Conservation (phyloP, 1,140 invertebrate species). For the Aleiodes sp. region DNA sequence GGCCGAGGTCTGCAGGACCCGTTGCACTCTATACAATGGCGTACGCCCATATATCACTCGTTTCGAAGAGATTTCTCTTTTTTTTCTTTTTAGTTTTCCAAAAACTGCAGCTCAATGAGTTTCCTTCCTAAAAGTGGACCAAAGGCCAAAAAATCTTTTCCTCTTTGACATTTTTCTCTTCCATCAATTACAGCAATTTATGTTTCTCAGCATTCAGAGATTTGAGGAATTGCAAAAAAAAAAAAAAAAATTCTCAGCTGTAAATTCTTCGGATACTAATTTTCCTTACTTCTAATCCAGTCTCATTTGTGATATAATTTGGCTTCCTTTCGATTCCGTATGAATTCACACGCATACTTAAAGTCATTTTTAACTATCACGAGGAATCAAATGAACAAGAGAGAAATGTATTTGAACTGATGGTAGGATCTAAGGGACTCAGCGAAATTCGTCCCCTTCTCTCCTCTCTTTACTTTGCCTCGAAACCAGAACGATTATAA, state of each 20-base stretch:
- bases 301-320: constrained; percentile 19
- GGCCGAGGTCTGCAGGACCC: constrained; percentile 42
- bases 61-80: constrained; percentile 21
- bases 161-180: constrained; percentile 3
- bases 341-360: constrained; percentile 25
- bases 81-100: constrained; percentile 1
- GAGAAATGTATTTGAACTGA: constrained; percentile 21
- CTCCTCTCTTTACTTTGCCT: not conserved
- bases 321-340: constrained; percentile 15
- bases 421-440: not conserved
- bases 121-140: constrained; percentile 19
- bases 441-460: not conserved
- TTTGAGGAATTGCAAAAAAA: not conserved
- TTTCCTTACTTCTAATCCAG: constrained; percentile 44
- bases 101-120: constrained; percentile 24
- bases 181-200: constrained; percentile 40
- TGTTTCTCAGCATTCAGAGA: constrained; percentile 40
- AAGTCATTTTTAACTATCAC: not conserved
- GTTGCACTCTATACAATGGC: constrained; percentile 53
- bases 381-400: constrained; percentile 28
- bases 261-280: not conserved
- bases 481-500: constrained; percentile 64
- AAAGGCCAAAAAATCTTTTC: constrained; percentile 19
- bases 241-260: not conserved
- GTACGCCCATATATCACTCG: constrained; percentile 64